Evolutionary conservation across 2,888 invertebrate genomes (phyloP), one percentile per base, ranked within the genome.

Genomic region (Vandiemenella viatica): DNA sequence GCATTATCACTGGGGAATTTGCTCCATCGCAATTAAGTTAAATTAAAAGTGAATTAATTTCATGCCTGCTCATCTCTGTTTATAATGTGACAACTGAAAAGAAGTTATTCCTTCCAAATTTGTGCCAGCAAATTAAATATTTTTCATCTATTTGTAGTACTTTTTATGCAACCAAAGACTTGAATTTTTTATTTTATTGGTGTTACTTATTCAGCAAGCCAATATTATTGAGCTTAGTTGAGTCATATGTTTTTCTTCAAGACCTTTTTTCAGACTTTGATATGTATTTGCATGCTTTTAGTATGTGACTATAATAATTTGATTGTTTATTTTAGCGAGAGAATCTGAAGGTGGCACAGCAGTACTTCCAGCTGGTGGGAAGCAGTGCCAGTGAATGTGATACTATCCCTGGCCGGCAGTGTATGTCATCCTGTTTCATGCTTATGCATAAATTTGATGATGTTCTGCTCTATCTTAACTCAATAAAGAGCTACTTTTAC

Each of bases 401-500:
- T 65, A 98, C 97, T 0, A 96, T 98, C 60, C 87, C 87, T 0
- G 91, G 98, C 1, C 74, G 98, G 21, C 95, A 98, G 67, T 93
- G 96, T 64, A 97, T 98, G 96, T 92, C 97, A 0, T 92, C 96
- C 0, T 90, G 90, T 4, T 92, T 91, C 69, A 98, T 98, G 68
- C 73, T 98, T 4, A 81, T 89, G 43, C 83, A 83, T 17, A 93
- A 96, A 66, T 96, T 91, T 66, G 95, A 96, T 61, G 95, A 98
- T 68, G 96, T 95, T 42, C 75, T 95, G 16, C 83, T 96, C 20
- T 98, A 97, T 63, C 76, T 98, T 59, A 91, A 92, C 64, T 96
- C 96, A 0, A 93, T 98, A 62, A 90, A 95, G 66, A 93, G 92
- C 59, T 97, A 95, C 66, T 92, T 95, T 63, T 81, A 83, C 59